Evolutionary conservation across 2,113 vertebrate species (phyloP).

Genomic region (Camelus bactrianus): DNA sequence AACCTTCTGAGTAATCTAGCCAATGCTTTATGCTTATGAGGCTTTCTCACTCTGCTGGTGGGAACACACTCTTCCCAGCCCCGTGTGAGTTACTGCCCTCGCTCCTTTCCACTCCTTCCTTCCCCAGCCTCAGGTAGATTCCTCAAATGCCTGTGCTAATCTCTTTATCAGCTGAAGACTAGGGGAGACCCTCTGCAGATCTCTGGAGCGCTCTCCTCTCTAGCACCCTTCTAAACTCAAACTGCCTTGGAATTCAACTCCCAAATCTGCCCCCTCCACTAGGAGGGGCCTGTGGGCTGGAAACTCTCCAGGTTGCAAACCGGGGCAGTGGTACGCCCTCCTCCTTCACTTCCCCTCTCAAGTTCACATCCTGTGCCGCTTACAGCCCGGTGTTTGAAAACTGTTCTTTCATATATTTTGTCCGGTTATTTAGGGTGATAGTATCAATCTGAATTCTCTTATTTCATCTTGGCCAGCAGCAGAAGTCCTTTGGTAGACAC

Average conservation of each 20-base stretch:
- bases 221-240: not conserved
- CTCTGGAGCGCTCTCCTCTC: not conserved
- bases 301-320: not conserved
- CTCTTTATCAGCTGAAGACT: not conserved
- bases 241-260: not conserved
- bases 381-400: not conserved
- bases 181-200: not conserved
- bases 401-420: not conserved
- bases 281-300: not conserved
- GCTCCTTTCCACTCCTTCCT: not conserved
- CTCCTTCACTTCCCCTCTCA: not conserved
- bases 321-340: not conserved
- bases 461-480: not conserved
- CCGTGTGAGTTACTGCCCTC: no score
- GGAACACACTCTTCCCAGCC: not conserved
- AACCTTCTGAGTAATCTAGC: not conserved
- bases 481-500: not conserved
- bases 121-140: not conserved
- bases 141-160: not conserved
- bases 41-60: not conserved
- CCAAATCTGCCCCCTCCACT: not conserved
- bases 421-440: not conserved
- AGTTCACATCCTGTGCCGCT: not conserved
- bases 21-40: not conserved
- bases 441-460: not conserved